Evolutionary conservation across 2,888 invertebrate genomes (phyloP), one percentile per base, ranked within the genome.

Genomic region (Torymus auratus): DNA sequence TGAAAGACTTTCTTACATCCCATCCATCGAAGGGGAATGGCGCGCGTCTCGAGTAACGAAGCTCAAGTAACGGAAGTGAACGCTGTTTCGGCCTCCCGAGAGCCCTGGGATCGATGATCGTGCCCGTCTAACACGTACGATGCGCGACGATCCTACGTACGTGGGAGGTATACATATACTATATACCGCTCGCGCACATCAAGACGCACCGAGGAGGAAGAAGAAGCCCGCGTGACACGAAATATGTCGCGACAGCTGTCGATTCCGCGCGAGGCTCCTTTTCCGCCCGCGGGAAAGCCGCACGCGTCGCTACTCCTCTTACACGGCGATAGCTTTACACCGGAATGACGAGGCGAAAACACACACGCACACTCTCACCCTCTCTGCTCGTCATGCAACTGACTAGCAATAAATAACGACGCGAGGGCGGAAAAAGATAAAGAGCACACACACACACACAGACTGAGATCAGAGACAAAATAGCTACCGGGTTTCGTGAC

Each of bases 221-320:
- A 60, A 23, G 67, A 50, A 53, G 67, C 60, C 17, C 17, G 60
- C 55, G 17, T 41, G 77, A 67, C 68, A 72, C 68, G 83, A 83
- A 85, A 83, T 84, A 86, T 83, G 86, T 83, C 85, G 85, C 85
- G 88, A 89, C 88, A 88, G 88, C 87, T 88, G 88, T 88, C 88
- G 88, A 88, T 88, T 88, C 85, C 83, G 84, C 85, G 83, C 83
- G 70, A 58, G 81, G 17, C 69, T 70, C 61, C 12, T 23, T 69
- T 58, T 52, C 15, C 55, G 10, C 73, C 52, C 60, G n/a, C 28
- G 73, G n/a, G 41, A 23, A 52, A 68, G 4, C 52, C 50, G 13
- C 65, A 0, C 5, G 15, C 52, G 15, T 14, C 50, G 55, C 28
- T 65, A 13, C 58, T 61, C 71, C 10, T 20, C 14, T 12, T 61